Percentiles rank a stretch among this genome's conserved stretches.
phyloP scores from a whole-genome alignment of 2,113 vertebrate genomes.

The Rhagologus leucostigma region DNA sequence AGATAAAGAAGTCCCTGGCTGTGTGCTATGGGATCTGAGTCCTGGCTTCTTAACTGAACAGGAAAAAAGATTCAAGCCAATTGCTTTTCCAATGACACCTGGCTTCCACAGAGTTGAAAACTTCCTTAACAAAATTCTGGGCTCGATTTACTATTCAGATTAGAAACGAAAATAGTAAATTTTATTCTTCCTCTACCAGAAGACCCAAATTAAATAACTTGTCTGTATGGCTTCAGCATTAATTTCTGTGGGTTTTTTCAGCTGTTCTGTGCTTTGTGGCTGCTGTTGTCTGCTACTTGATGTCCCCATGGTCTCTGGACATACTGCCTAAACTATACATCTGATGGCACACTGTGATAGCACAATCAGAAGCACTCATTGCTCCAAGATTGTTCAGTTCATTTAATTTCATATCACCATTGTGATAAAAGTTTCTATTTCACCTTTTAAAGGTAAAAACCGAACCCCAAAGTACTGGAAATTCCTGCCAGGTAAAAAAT shows the following conservation, averaged over 20 bases:
- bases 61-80: background rate
- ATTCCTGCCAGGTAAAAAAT: background rate
- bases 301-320: background rate
- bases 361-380: background rate
- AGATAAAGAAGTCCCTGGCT: background rate
- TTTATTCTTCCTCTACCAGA: background rate
- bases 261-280: background rate
- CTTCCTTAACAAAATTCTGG: background rate
- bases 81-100: background rate
- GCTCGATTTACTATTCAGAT: background rate
- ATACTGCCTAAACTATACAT: background rate
- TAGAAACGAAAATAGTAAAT: background rate
- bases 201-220: background rate
- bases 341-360: background rate
- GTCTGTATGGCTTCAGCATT: background rate
- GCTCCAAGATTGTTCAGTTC: background rate
- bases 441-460: background rate
- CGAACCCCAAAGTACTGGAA: background rate
- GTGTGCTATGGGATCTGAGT: background rate
- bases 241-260: background rate
- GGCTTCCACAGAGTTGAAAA: background rate
- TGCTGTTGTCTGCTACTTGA: background rate
- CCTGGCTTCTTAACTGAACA: background rate
- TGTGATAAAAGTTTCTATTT: background rate
- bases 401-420: background rate